Percentiles rank a stretch among this genome's conserved stretches.
These are phyloP conservation scores for Papilio polytes DNA, from an alignment of 1,140 invertebrate species.

Conservation along the genomic window DNA sequence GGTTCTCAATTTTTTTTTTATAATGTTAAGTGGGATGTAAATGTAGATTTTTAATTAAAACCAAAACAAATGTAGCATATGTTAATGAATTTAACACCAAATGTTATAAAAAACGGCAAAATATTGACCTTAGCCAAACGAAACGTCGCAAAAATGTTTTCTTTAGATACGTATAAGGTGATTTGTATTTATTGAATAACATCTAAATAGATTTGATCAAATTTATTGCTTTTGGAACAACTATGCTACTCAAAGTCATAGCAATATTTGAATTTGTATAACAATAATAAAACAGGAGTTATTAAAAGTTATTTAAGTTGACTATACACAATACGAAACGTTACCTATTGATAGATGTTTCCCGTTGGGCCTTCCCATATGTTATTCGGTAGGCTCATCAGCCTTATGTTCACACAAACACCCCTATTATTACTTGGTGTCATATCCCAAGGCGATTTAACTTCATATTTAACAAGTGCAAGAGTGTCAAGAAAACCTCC, in stretches of 20 bases:
- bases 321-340: not conserved
- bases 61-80: not conserved
- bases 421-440: not conserved
- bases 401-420: too few species aligned
- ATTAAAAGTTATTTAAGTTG: too few species aligned
- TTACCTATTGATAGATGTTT: not conserved
- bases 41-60: too few species aligned
- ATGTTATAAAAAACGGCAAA: not conserved
- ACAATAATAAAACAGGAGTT: too few species aligned
- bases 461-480: not conserved
- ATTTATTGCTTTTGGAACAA: too few species aligned
- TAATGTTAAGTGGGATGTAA: too few species aligned
- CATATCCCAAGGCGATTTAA: slow-evolving; percentile 8
- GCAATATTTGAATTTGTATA: too few species aligned
- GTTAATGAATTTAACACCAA: not conserved
- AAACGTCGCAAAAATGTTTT: not conserved
- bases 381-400: too few species aligned
- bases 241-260: too few species aligned
- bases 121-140: not conserved
- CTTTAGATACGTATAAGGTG: not conserved
- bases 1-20: too few species aligned
- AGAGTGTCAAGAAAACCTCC: slow-evolving; percentile 3
- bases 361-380: too few species aligned
- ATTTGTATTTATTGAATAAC: not conserved
- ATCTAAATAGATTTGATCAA: not conserved